These are phyloP conservation scores for Clivina fossor DNA, from an alignment of 2,888 invertebrate genomes.

Conservation along the genomic window DNA sequence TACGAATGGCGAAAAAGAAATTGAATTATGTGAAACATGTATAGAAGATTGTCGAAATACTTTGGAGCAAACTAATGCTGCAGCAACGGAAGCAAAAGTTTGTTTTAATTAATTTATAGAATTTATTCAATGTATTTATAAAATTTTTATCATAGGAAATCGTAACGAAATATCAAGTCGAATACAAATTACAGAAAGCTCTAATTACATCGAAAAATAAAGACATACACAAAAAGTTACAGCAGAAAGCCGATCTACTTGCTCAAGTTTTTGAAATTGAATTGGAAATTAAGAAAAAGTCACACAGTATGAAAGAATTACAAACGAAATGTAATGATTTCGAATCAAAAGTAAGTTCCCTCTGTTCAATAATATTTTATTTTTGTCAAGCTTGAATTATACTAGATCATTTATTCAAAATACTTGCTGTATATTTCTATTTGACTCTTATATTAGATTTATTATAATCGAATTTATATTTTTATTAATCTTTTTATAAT, in stretches of 20 bases:
- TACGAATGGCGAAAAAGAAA: constrained; percentile 58
- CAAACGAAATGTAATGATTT: constrained; percentile 59
- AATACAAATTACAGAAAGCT: constrained; percentile 68
- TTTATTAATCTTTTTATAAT: no score
- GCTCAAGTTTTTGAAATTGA: constrained; percentile 63
- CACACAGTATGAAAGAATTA: constrained; percentile 66
- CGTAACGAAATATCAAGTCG: constrained; percentile 62
- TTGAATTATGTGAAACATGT: constrained; percentile 57
- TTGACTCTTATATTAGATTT: no score
- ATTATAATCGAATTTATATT: no score
- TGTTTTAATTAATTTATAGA: constrained; percentile 7
- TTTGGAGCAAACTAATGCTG: constrained; percentile 53
- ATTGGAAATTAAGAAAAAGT: constrained; percentile 67
- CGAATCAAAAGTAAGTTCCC: constrained; percentile 47
- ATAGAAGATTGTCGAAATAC: constrained; percentile 55
- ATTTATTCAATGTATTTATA: constrained; percentile 25
- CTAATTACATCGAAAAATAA: constrained; percentile 67
- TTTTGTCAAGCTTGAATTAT: no score
- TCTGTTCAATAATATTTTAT: no score
- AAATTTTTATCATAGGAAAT: constrained; percentile 54
- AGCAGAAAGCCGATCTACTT: constrained; percentile 66
- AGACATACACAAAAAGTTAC: constrained; percentile 63
- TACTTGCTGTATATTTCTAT: no score
- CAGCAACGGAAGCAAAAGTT: constrained; percentile 51
- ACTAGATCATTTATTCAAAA: no score